phyloP scores from a whole-genome alignment of 2,797 vertebrate species.

The Myotis pilosus region DNA sequence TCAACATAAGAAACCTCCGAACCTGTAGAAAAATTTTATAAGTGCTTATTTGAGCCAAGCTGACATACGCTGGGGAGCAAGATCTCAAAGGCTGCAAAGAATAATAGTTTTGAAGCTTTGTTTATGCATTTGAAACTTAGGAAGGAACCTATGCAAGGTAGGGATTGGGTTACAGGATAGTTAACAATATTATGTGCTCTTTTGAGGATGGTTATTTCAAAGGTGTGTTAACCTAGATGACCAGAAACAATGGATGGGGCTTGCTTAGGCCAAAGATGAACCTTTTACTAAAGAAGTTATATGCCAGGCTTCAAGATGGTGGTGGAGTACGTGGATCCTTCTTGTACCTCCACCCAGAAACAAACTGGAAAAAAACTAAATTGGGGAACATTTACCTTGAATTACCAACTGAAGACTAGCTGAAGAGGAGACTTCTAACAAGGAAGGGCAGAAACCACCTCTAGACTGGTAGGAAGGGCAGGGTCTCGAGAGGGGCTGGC shows the following conservation, averaged over 20 bases:
- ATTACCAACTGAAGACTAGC: neutral
- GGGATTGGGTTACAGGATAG: neutral
- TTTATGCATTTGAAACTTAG: neutral
- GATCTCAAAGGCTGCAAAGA: neutral
- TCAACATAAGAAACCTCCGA: neutral
- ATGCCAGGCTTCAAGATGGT: neutral
- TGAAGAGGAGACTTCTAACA: neutral
- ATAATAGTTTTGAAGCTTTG: neutral
- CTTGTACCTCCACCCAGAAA: neutral
- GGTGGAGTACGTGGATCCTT: no score
- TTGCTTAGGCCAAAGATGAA: neutral
- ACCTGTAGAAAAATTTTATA: neutral
- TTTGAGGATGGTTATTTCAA: neutral
- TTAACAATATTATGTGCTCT: neutral
- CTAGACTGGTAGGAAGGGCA: neutral
- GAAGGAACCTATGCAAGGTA: neutral
- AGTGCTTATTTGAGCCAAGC: neutral
- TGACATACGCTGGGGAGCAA: neutral
- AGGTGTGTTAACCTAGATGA: neutral
- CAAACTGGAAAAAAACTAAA: neutral
- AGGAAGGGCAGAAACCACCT: neutral
- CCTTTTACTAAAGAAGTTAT: neutral
- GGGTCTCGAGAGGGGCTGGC: neutral
- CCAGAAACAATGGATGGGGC: neutral
- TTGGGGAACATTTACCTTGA: neutral